These are phyloP conservation scores for Bolborhynchus lineola DNA, from an alignment of 2,113 vertebrate species.

Conservation along the genomic window DNA sequence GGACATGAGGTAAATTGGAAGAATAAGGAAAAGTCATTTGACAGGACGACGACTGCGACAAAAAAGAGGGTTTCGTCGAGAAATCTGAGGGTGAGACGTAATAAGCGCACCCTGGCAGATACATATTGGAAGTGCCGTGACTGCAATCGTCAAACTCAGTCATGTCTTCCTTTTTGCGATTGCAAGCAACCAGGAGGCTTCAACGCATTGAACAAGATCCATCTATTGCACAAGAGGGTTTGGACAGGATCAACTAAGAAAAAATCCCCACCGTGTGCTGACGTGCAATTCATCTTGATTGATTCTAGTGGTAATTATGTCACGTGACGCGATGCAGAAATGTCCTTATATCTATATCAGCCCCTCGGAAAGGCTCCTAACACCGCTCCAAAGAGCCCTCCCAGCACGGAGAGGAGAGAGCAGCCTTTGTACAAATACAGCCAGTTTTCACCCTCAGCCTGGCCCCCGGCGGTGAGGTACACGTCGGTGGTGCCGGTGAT, in stretches of 20 bases:
- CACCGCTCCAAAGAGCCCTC: constrained; percentile 81
- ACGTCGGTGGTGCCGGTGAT: constrained; percentile 37
- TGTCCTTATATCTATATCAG: constrained; percentile 99
- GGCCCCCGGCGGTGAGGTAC: background rate
- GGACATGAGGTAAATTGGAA: constrained; percentile 92
- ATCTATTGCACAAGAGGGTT: constrained; percentile 94
- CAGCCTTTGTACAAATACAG: constrained; percentile 4
- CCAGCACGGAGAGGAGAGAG: constrained; percentile 72
- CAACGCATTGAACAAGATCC: constrained; percentile 93
- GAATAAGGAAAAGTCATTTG: constrained; percentile 97
- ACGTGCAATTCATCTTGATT: constrained; percentile 99
- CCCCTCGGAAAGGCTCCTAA: constrained; percentile 86
- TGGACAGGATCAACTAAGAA: constrained; percentile 90
- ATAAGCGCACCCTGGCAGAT: constrained; percentile 95
- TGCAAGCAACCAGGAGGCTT: constrained; percentile 84
- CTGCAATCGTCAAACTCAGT: constrained; percentile 97
- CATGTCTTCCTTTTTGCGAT: constrained; percentile 87
- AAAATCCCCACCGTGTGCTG: constrained; percentile 96
- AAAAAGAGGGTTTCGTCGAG: constrained; percentile 92
- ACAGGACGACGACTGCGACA: constrained; percentile 93
- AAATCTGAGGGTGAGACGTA: constrained; percentile 97
- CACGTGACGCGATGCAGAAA: constrained; percentile 99
- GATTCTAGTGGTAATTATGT: constrained; percentile 99
- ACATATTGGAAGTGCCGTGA: constrained; percentile 93
- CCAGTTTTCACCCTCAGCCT: background rate